phyloP scores from a whole-genome alignment of 2,113 vertebrate species.

The Cyphomyrus discorhynchus region DNA sequence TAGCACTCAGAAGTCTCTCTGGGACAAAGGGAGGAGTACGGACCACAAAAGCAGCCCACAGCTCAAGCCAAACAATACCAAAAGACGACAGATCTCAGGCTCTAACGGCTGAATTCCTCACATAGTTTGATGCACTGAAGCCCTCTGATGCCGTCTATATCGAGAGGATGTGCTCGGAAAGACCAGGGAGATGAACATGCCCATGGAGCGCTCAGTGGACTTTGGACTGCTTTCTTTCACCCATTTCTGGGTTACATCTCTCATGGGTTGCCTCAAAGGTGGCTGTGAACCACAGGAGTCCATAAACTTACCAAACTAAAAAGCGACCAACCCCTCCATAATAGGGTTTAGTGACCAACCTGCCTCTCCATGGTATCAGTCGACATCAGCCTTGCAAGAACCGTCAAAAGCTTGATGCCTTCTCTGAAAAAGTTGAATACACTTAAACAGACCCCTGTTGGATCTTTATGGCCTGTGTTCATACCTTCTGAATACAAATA shows the following conservation, averaged over 20 bases:
- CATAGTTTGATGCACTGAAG: slow-evolving; percentile 38
- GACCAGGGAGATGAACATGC: neutral
- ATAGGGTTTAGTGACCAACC: neutral
- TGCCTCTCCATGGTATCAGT: neutral
- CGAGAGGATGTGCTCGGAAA: slow-evolving; percentile 39
- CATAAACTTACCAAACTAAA: neutral
- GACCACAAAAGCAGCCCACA: slow-evolving; percentile 17
- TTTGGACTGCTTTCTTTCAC: neutral
- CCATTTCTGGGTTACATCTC: neutral
- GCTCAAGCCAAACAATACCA: slow-evolving; percentile 52
- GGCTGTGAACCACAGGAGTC: neutral
- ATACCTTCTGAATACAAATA: neutral
- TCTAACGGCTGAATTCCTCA: slow-evolving; percentile 45
- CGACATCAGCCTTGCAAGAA: neutral
- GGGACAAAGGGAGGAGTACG: slow-evolving; percentile 41
- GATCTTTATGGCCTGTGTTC: neutral
- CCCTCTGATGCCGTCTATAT: slow-evolving; percentile 20
- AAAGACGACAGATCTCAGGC: slow-evolving; percentile 52
- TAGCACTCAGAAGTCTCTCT: slow-evolving; percentile 37
- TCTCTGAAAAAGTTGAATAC: neutral
- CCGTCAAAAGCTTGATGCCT: neutral
- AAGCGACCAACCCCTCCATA: no score
- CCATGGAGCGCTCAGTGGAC: no score
- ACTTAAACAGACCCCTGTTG: neutral
- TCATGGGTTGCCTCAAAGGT: neutral